Evolutionary conservation across 2,797 vertebrate species (phyloP), one percentile per base, ranked within the genome.

Genomic region (Delichon dasypus): DNA sequence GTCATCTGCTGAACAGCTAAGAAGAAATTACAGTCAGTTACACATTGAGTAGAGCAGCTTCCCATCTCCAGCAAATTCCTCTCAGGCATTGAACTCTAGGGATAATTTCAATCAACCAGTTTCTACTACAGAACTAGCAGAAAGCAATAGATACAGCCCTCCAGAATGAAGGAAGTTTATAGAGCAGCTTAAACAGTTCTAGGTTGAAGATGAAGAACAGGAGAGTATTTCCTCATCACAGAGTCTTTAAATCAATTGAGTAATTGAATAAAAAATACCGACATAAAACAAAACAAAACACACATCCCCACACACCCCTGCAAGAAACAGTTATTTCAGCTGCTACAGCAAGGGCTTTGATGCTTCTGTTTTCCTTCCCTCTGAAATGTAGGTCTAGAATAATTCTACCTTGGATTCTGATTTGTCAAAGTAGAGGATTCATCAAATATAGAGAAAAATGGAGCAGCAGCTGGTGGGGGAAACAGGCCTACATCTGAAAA

Each of bases 401-500:
- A 75, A 84, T 30, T 42, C 53, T 96, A 96, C 98, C 97, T 97
- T 94, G 10, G 86, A 60, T 88, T 96, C 77, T 94, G 93, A 66
- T 90, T 95, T 93, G 94, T 76, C 89, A 70, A 82, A 94, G 92
- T 45, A 94, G 96, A 95, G 42, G 92, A 97, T 71, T 98, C 98
- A 92, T 98, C 98, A 96, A 98, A 98, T 93, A 98, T 83, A 66
- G 97, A 96, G 90, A 98, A 98, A 88, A 91, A 79, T 0, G 42
- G 13, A 76, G 87, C 64, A 88, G 95, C 53, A 93, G 66, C 95
- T 14, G 14, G 4, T 64, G 54, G 72, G 30, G 30, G 85, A 94
- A 80, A 73, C 29, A 88, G 64, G 75, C n/a, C 45, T 22, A 19
- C 45, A 90, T 34, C 93, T 92, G 77, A 40, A 77, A 89, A 51